phyloP scores from a whole-genome alignment of 2,888 invertebrate genomes.

The Melipona bicolor region DNA sequence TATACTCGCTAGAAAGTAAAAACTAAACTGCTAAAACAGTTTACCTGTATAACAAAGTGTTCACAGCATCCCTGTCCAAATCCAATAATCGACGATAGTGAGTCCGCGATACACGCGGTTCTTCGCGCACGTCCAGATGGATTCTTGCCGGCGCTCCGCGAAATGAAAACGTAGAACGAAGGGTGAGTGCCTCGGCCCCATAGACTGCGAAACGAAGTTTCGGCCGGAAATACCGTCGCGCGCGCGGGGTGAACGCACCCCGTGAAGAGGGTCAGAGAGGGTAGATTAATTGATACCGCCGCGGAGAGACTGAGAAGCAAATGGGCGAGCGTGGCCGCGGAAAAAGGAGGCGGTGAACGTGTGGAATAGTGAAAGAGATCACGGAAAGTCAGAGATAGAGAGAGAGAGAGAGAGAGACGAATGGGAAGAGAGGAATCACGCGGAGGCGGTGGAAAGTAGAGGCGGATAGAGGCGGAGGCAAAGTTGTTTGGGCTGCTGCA shows the following conservation, averaged over 20 bases:
- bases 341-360: conserved; percentile 34
- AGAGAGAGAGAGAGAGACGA: conserved; percentile 23
- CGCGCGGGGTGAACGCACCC: conserved; percentile 67
- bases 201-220: conserved; percentile 70
- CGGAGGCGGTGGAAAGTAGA: conserved; percentile 35
- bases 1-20: no score
- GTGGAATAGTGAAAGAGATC: conserved; percentile 12
- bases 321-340: conserved; percentile 15
- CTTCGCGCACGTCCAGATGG: conserved; percentile 18
- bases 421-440: conserved; percentile 29
- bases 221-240: conserved; percentile 67
- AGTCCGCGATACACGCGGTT: not conserved
- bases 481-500: conserved; percentile 69
- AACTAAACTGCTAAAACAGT: not conserved
- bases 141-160: conserved; percentile 20
- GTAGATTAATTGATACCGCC: conserved; percentile 73
- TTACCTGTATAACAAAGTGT: not conserved
- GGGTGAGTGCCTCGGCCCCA: conserved; percentile 38
- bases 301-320: conserved; percentile 54
- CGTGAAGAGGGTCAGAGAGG: conserved; percentile 68
- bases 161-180: conserved; percentile 63
- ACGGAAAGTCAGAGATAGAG: not conserved
- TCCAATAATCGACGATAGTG: conserved; percentile 1
- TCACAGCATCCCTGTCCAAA: not conserved
- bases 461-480: conserved; percentile 35